These are phyloP conservation scores for Corticium candelabrum DNA, from an alignment of 37 sponge, comb jelly and placozoan genomes.

Conservation along the genomic window DNA sequence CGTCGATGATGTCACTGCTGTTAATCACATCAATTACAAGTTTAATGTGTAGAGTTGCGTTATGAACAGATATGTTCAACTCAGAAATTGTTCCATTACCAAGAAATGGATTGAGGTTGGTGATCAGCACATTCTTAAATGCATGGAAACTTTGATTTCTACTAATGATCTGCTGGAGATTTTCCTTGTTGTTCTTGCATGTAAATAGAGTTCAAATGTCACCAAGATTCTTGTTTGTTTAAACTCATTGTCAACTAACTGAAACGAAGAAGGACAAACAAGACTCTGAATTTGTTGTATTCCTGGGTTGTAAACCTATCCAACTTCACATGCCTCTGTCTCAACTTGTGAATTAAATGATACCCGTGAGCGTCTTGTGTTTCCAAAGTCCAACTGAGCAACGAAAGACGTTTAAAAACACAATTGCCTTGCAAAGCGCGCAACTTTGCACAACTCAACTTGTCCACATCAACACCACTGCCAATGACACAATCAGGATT, in stretches of 20 bases:
- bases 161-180: not conserved
- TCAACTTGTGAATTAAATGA: not conserved
- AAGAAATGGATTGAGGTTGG: not conserved
- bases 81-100: no score
- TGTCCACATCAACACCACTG: not conserved
- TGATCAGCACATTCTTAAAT: not conserved
- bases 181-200: not conserved
- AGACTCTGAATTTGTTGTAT: not conserved
- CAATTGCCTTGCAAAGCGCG: not conserved
- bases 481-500: not conserved
- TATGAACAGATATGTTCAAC: not conserved
- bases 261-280: not conserved
- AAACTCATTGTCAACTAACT: not conserved
- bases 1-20: not conserved
- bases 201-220: not conserved
- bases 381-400: not conserved
- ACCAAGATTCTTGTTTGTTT: not conserved
- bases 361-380: not conserved
- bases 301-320: not conserved
- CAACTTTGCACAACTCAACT: not conserved
- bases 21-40: not conserved
- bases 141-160: not conserved
- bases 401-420: not conserved
- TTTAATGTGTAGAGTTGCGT: not conserved
- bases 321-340: not conserved